Evolutionary conservation across 2,113 vertebrate genomes (phyloP).

Genomic region (Campylomormyrus tamandua): DNA sequence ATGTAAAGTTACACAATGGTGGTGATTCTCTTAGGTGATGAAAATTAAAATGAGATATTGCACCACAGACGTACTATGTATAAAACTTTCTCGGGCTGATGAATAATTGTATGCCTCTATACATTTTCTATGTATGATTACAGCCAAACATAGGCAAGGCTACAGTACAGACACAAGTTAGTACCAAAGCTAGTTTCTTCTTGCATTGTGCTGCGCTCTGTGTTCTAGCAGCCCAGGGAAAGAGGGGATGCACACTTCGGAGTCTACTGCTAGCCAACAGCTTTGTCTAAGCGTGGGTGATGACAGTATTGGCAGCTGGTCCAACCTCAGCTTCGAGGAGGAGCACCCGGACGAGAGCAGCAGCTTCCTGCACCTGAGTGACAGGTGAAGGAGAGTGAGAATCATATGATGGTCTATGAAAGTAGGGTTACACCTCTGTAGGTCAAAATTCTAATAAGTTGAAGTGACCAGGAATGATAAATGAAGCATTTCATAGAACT

Average conservation of each 20-base stretch:
- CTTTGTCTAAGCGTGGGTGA: slow-evolving; percentile 84
- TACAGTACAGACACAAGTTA: background rate
- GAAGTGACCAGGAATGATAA: background rate
- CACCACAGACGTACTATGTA: background rate
- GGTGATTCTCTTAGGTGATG: background rate
- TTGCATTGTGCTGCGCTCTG: background rate
- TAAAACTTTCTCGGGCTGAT: background rate
- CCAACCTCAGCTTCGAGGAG: slow-evolving; percentile 94
- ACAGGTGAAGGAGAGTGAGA: slow-evolving; percentile 70
- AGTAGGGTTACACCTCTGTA: background rate
- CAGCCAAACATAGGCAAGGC: background rate
- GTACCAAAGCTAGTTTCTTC: background rate
- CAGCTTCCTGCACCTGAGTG: slow-evolving; percentile 96
- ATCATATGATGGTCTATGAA: background rate
- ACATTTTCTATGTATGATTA: background rate
- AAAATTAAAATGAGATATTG: too few relatives aligned
- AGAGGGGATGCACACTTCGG: slow-evolving; percentile 68
- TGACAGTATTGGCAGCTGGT: slow-evolving; percentile 96
- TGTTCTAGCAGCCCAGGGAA: slow-evolving; percentile 65
- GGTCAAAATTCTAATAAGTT: background rate
- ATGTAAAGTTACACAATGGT: background rate
- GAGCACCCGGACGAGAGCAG: slow-evolving; percentile 91
- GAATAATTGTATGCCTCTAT: background rate
- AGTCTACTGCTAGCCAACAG: slow-evolving; percentile 81
- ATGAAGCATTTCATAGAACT: background rate